Base-by-base conservation (phyloP, 1,140 invertebrate genomes). In the Kradibia gibbosae region DNA sequence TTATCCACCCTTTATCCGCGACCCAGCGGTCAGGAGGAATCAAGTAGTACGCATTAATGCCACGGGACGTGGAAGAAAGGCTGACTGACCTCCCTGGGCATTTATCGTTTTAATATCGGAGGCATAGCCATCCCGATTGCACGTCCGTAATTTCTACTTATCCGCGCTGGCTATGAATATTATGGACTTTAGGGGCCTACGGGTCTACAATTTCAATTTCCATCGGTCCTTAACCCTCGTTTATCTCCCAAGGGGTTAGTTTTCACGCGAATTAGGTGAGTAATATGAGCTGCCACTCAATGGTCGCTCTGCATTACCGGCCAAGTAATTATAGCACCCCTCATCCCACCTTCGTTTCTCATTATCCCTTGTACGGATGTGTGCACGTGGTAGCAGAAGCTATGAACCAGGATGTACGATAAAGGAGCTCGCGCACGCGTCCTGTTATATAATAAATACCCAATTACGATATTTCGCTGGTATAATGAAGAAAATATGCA, bases 241-340 rank as follows among this genome's bases (percentile, higher is more conserved):
- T 83, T 85, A 80, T 86, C 83, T 86, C 86, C 86, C 85, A 85
- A 87, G 87, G 88, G 88, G 88, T 89, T 89, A 88, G 86, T 89
- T 89, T 89, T 88, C 88, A 88, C 86, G 86, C 88, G 86, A 86
- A 87, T 88, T 88, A 86, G 88, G 84, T 86, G 86, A 87, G 88
- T 89, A 90, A 90, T 90, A 90, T 89, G 88, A 90, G 87, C 89
- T 90, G 89, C 88, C 89, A 90, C 88, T 90, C 89, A 90, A 89
- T 85, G 84, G 85, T 85, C 85, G 85, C 86, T 86, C 88, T 87
- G 86, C 87, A 89, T 88, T 89, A 89, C 86, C 86, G 86, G 84
- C 85, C 86, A 85, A 90, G 88, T 90, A 90, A 90, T 90, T 90
- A 90, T 88, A 86, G 83, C 86, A 83, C 20, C 17, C 65, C 77